Conservation (phyloP, 2,888 invertebrate species). For the Orthosia gracilis region DNA sequence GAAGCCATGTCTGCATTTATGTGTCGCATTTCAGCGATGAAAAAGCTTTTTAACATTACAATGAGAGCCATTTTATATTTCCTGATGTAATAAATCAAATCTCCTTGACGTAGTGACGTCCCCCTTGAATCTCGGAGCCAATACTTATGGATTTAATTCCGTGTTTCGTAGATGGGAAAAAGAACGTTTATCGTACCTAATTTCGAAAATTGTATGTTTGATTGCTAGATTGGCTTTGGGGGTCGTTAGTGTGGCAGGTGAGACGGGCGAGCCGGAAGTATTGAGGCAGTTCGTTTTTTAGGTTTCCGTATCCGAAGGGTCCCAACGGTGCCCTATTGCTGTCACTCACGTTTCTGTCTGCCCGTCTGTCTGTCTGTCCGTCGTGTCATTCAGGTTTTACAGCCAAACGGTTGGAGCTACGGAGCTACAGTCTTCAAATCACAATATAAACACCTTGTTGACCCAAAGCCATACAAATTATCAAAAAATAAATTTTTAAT, state of each 20-base stretch:
- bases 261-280: neutral
- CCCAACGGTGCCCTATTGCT: no score
- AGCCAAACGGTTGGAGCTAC: no score
- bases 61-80: constrained; percentile 72
- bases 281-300: neutral
- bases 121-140: constrained; percentile 65
- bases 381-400: no score
- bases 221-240: constrained; percentile 31
- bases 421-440: no score
- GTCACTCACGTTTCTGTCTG: no score
- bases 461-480: no score
- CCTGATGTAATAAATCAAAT: constrained; percentile 77
- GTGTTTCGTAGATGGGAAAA: constrained; percentile 58
- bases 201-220: constrained; percentile 40
- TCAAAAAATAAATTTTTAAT: no score
- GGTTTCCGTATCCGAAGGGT: no score
- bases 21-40: constrained; percentile 69
- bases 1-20: constrained; percentile 73
- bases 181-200: constrained; percentile 55
- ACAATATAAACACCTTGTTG: no score
- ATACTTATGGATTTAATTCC: constrained; percentile 69
- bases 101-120: constrained; percentile 70
- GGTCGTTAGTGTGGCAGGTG: neutral
- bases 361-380: no score
- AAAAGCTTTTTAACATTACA: constrained; percentile 72